Percentiles rank a stretch among this genome's conserved stretches.
phyloP scores from a whole-genome alignment of 2,113 vertebrate species.

The Cricetomys ansorgei region DNA sequence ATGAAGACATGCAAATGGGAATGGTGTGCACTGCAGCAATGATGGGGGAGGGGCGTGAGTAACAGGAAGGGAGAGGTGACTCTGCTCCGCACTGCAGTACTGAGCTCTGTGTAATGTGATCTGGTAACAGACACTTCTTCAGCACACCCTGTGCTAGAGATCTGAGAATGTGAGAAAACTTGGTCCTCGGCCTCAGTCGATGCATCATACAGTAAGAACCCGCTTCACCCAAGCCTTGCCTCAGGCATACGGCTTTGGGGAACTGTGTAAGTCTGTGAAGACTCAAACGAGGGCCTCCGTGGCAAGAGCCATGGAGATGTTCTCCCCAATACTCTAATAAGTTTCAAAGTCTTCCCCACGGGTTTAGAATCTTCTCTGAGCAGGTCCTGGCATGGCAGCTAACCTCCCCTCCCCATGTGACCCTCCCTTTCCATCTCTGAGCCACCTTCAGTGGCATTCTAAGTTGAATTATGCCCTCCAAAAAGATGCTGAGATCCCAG shows the following conservation, averaged over 20 bases:
- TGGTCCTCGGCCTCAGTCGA: not conserved
- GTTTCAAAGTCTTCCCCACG: not conserved
- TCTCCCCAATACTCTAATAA: not conserved
- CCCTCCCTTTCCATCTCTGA: not conserved
- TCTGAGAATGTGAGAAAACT: not conserved
- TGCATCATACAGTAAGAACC: not conserved
- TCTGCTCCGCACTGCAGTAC: not conserved
- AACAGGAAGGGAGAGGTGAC: not conserved
- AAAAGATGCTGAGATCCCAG: not conserved
- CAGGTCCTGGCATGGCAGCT: not conserved
- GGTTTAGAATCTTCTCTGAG: not conserved
- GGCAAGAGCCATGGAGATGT: not conserved
- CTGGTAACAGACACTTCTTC: not conserved
- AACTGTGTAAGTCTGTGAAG: not conserved
- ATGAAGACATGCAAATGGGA: not conserved
- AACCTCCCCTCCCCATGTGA: accelerated
- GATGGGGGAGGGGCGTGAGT: not conserved
- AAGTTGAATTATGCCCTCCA: not conserved
- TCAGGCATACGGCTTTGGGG: not conserved
- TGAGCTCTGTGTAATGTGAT: not conserved
- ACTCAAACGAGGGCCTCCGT: not conserved
- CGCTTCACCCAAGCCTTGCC: not conserved
- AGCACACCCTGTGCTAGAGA: not conserved
- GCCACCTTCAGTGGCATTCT: not conserved
- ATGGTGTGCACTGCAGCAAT: not conserved